A percentile compares a stretch with the other conserved stretches of the same genome.
Evolutionary conservation across 2,113 vertebrate genomes (phyloP).

Genomic region (Sterna hirundo): DNA sequence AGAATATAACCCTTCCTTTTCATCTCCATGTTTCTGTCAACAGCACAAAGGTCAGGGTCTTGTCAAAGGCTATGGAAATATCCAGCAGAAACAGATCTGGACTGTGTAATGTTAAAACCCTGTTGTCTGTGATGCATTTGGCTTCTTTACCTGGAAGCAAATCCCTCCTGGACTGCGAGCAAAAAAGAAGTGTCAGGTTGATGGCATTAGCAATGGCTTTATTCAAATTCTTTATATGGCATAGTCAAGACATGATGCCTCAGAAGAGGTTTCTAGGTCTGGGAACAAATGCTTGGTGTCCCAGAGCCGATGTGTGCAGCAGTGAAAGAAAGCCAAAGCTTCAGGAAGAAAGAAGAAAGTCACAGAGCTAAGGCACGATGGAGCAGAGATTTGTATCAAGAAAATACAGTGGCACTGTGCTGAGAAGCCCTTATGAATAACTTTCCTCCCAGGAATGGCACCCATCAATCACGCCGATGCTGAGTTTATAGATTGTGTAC

Average conservation of each 20-base stretch:
- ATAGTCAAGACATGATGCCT: neutral
- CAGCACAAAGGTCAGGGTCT: neutral
- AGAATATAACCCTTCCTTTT: neutral
- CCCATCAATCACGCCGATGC: neutral
- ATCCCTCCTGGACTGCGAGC: neutral
- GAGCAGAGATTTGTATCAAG: neutral
- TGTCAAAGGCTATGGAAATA: neutral
- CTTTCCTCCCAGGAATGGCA: neutral
- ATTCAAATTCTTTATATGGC: neutral
- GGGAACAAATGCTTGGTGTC: neutral
- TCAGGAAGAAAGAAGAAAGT: neutral
- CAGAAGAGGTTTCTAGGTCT: neutral
- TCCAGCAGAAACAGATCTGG: neutral
- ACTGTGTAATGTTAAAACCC: neutral
- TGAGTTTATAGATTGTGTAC: fast-evolving
- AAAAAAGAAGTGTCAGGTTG: neutral
- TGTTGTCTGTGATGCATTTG: neutral
- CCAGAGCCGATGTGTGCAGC: neutral
- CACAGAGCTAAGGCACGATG: neutral
- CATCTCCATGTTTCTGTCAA: neutral
- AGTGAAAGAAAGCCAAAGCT: neutral
- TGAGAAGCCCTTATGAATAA: neutral
- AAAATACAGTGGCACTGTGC: neutral
- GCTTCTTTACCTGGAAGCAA: neutral
- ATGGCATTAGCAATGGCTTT: neutral